phyloP scores from a whole-genome alignment of 2,797 vertebrate genomes.

The Loriculus beryllinus region DNA sequence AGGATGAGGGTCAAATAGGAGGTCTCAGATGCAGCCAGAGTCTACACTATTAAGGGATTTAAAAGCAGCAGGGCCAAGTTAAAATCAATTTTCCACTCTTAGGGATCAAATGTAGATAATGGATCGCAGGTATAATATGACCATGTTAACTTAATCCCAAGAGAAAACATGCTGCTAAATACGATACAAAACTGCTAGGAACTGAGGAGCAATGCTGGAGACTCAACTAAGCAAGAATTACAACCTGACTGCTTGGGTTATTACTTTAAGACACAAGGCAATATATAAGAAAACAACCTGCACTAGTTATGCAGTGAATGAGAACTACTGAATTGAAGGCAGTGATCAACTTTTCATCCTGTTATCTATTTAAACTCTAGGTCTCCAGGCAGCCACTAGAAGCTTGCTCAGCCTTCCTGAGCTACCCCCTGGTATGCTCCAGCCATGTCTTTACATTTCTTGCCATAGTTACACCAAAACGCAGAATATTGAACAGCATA shows the following conservation, averaged over 20 bases:
- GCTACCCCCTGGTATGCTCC: not conserved
- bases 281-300: not conserved
- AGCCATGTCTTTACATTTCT: not conserved
- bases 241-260: not conserved
- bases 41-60: slow-evolving; percentile 12
- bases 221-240: not conserved
- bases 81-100: slow-evolving; percentile 15
- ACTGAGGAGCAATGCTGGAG: not conserved
- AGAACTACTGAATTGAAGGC: not conserved
- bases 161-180: not conserved
- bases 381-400: not conserved
- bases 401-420: not conserved
- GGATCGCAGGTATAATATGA: not conserved
- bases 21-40: not conserved
- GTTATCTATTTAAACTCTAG: not conserved
- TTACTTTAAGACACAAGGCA: not conserved
- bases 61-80: slow-evolving; percentile 21
- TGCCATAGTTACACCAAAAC: not conserved
- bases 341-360: not conserved
- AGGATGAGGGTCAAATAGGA: not conserved
- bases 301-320: not conserved
- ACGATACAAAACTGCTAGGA: not conserved
- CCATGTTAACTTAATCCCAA: not conserved
- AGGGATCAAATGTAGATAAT: slow-evolving; percentile 10
- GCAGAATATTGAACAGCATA: not conserved